Conservation (phyloP, 2,797 vertebrate species). For the Nannoperca australis region DNA sequence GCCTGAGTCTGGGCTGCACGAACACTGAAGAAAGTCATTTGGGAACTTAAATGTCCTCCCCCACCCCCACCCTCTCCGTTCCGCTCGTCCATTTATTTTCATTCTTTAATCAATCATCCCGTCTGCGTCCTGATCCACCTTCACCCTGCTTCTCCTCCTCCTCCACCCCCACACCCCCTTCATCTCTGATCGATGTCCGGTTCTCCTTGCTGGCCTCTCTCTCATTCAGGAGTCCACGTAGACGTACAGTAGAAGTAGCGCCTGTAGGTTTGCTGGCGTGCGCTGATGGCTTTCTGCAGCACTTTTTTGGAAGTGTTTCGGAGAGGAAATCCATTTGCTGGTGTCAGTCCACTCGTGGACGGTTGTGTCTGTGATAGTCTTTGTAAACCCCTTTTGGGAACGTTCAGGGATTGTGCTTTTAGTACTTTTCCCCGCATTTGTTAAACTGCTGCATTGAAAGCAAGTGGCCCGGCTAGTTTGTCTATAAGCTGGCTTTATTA, state of each 20-base stretch:
- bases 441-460: slow-evolving; percentile 38
- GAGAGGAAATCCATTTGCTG: slow-evolving; percentile 58
- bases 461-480: slow-evolving; percentile 32
- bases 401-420: slow-evolving; percentile 78
- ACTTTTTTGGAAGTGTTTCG: slow-evolving; percentile 22
- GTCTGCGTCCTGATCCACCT: slow-evolving; percentile 77
- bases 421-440: slow-evolving; percentile 32
- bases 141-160: slow-evolving; percentile 61
- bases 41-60: slow-evolving; percentile 63
- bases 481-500: slow-evolving; percentile 56
- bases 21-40: slow-evolving; percentile 68
- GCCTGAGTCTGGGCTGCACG: slow-evolving; percentile 46
- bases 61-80: slow-evolving; percentile 10
- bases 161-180: background rate
- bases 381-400: slow-evolving; percentile 65
- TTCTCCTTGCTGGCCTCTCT: slow-evolving; percentile 53
- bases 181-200: slow-evolving; percentile 60
- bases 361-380: slow-evolving; percentile 67
- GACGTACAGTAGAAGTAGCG: slow-evolving; percentile 63
- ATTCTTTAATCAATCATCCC: slow-evolving; percentile 77
- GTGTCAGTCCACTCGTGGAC: slow-evolving; percentile 57
- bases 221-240: slow-evolving; percentile 47
- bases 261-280: slow-evolving; percentile 46
- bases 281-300: slow-evolving; percentile 34
- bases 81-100: slow-evolving; percentile 62